Base-by-base conservation (phyloP, 2,113 vertebrate genomes). In the Microtus ochrogaster region DNA sequence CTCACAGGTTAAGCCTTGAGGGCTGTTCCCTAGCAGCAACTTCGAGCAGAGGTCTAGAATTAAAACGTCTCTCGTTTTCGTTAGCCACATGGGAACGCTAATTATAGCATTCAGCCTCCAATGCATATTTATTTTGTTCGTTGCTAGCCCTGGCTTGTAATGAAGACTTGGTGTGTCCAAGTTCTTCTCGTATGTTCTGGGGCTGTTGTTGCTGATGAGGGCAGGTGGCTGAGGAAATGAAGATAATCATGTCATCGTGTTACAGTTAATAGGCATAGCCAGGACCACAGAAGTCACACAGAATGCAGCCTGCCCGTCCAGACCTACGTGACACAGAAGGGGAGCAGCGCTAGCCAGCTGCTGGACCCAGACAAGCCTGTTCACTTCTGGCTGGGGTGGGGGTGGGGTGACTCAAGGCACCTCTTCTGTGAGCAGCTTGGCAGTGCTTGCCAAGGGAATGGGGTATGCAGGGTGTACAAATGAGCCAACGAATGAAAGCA, bases 121-220 rank as follows among this genome's bases (percentile, higher is more conserved):
- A 7, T 47, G 95, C 94, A 39, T 66, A 52, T 98, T 94, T 97
- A 94, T 95, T 85, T 89, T 95, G 96, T 87, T 96, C 95, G 12
- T 92, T 83, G 14, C 77, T 73, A 24, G 89, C 82, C 49, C 21
- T 1, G 52, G 79, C 85, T 95, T 73, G 63, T 92, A 92, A 94
- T 91, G 82, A 94, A 36, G 91, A 91, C 76, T 73, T 68, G 52
- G 91, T 10, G 39, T 9, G 2, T 68, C 79, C 94, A 74, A 47
- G 7, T 33, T 13, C 63, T 65, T n/a, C 28, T 93, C 17, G 2
- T 17, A 55, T 36, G n/a, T 78, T 81, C 91, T 5, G 47, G 52
- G 86, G 78, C 68, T 44, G 55, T 4, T 44, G 55, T 4, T 0
- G 41, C 14, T 10, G 89, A 74, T 70, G 4, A 41, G 28, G 66